Evolutionary conservation across 2,113 vertebrate genomes (phyloP).

Genomic region (Columba janthina): DNA sequence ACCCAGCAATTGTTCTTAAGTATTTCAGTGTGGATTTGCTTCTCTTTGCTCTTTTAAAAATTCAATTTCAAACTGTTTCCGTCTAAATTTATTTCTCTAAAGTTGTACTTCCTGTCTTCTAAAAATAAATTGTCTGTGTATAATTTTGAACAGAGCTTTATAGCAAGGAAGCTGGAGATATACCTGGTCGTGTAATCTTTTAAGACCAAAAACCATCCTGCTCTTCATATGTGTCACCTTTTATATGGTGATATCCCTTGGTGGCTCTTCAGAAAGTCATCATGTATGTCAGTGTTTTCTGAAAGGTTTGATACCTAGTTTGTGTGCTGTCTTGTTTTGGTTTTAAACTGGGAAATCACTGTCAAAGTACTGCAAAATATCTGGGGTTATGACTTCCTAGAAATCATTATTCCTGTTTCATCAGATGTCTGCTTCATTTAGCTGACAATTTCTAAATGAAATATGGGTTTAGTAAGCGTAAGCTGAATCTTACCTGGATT

Average conservation of each 20-base stretch:
- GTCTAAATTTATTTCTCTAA: not conserved
- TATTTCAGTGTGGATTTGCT: not conserved
- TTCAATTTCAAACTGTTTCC: not conserved
- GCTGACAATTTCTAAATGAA: not conserved
- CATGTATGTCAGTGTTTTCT: not conserved
- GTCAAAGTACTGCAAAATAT: not conserved
- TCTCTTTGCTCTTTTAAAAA: not conserved
- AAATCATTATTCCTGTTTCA: not conserved
- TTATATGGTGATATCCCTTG: accelerated
- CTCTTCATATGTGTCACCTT: accelerated
- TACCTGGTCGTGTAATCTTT: not conserved
- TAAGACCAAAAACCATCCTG: not conserved
- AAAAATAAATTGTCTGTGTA: not conserved
- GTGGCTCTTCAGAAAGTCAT: not conserved
- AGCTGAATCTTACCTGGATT: not conserved
- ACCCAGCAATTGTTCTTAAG: not conserved
- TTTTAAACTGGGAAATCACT: not conserved
- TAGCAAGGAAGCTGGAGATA: not conserved
- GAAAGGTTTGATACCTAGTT: not conserved
- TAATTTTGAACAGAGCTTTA: not conserved
- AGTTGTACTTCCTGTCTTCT: not conserved
- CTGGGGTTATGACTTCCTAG: not conserved
- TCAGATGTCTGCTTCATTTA: not conserved
- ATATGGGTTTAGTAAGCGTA: not conserved
- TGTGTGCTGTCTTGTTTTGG: not conserved